phyloP scores from a whole-genome alignment of 2,888 invertebrate genomes.

The Latheticus oryzae region DNA sequence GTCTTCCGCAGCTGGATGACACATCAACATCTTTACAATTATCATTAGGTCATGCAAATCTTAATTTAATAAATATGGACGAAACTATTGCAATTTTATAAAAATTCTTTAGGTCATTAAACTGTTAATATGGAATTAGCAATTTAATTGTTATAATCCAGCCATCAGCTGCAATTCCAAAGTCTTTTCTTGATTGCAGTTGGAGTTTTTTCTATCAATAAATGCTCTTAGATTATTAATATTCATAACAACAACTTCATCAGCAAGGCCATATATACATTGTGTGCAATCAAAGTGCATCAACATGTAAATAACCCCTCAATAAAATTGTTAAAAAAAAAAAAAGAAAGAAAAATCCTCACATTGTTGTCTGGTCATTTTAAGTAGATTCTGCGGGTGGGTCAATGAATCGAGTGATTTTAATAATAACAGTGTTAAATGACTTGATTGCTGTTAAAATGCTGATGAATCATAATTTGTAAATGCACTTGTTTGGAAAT shows the following conservation, averaged over 20 bases:
- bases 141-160: too few species aligned
- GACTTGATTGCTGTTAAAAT: slow-evolving; percentile 46
- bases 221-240: slow-evolving; percentile 4
- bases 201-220: neutral
- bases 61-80: too few species aligned
- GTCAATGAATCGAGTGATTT: slow-evolving; percentile 41
- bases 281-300: slow-evolving; percentile 23
- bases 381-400: slow-evolving; percentile 27
- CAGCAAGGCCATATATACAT: slow-evolving; percentile 18
- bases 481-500: slow-evolving; percentile 7
- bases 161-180: too few species aligned
- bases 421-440: slow-evolving; percentile 45
- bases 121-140: too few species aligned
- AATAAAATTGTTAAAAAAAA: slow-evolving; percentile 19
- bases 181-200: slow-evolving; percentile 1
- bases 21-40: slow-evolving; percentile 29
- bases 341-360: slow-evolving; percentile 5
- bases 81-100: too few species aligned
- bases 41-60: slow-evolving; percentile 19
- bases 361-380: slow-evolving; percentile 17
- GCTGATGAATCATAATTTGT: slow-evolving; percentile 45
- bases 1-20: slow-evolving; percentile 29
- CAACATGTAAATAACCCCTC: slow-evolving; percentile 22
- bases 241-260: slow-evolving; percentile 20
- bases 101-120: too few species aligned